Conservation (phyloP, 2,113 vertebrate species). For the Antechinus stuartii region DNA sequence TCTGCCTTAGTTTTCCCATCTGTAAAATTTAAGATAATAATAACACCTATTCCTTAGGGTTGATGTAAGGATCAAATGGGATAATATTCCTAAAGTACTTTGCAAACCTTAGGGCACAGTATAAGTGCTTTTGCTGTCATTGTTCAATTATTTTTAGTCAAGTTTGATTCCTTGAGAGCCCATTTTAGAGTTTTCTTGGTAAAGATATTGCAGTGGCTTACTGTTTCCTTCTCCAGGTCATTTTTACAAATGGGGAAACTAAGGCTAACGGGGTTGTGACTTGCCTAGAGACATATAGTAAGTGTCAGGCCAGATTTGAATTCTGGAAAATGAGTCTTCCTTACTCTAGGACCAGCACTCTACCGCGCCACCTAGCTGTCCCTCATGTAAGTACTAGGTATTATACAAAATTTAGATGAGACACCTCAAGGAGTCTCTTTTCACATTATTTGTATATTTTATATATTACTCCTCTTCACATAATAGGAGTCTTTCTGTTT, state of each 20-base stretch:
- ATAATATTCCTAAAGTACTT: neutral
- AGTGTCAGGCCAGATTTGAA: too few relatives aligned
- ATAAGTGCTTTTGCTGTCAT: neutral
- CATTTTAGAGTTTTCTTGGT: too few relatives aligned
- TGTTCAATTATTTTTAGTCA: too few relatives aligned
- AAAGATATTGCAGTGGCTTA: too few relatives aligned
- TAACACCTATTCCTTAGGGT: neutral
- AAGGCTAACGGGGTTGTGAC: too few relatives aligned
- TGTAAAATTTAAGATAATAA: neutral
- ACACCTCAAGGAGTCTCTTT: neutral
- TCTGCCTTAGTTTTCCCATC: neutral
- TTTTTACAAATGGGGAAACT: too few relatives aligned
- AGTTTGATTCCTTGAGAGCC: too few relatives aligned
- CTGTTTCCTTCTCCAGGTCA: too few relatives aligned
- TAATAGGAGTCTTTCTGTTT: neutral
- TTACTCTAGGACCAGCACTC: too few relatives aligned
- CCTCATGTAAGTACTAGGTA: neutral
- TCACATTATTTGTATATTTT: neutral
- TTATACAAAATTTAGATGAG: neutral
- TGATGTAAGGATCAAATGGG: neutral
- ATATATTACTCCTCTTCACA: neutral
- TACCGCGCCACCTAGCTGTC: too few relatives aligned
- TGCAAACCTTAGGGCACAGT: neutral
- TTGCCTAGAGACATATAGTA: too few relatives aligned
- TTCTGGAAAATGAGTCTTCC: too few relatives aligned